These are phyloP conservation scores for Cerastis rubricosa DNA, from an alignment of 2,888 invertebrate species.

Conservation along the genomic window DNA sequence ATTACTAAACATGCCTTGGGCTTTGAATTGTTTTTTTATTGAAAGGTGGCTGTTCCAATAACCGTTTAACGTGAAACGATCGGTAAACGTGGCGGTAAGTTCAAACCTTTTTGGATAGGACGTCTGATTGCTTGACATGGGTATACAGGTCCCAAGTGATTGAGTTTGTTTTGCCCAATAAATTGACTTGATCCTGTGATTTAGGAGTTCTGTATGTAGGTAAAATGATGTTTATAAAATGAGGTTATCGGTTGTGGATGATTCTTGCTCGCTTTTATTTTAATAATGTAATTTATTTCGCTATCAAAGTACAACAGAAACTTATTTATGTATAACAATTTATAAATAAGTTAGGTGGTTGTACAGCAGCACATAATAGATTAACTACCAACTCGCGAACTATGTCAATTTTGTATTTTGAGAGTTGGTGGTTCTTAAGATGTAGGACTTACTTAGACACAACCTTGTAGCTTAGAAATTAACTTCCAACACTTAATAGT, in stretches of 20 bases:
- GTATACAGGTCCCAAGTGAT: constrained; percentile 44
- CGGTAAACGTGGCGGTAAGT: constrained; percentile 46
- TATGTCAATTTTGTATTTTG: no score
- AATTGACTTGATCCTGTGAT: constrained; percentile 31
- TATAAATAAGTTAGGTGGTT: no score
- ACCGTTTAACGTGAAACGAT: constrained; percentile 44
- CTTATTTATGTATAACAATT: no score
- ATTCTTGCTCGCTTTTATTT: constrained; percentile 1
- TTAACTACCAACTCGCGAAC: no score
- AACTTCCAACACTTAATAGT: no score
- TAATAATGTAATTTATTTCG: no score
- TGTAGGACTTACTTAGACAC: no score
- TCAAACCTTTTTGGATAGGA: constrained; percentile 57
- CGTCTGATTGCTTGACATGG: constrained; percentile 61
- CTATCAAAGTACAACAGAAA: no score
- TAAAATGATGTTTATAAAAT: constrained; percentile 26
- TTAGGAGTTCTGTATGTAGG: constrained; percentile 22
- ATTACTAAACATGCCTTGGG: constrained; percentile 26
- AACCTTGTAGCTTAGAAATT: no score
- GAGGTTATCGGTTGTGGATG: constrained; percentile 11
- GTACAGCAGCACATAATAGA: no score
- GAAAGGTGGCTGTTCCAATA: constrained; percentile 39
- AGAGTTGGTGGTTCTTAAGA: no score
- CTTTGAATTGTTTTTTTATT: constrained; percentile 43
- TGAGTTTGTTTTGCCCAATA: constrained; percentile 51